phyloP scores from a whole-genome alignment of 2,888 invertebrate species.

The Heliconius ethilla region DNA sequence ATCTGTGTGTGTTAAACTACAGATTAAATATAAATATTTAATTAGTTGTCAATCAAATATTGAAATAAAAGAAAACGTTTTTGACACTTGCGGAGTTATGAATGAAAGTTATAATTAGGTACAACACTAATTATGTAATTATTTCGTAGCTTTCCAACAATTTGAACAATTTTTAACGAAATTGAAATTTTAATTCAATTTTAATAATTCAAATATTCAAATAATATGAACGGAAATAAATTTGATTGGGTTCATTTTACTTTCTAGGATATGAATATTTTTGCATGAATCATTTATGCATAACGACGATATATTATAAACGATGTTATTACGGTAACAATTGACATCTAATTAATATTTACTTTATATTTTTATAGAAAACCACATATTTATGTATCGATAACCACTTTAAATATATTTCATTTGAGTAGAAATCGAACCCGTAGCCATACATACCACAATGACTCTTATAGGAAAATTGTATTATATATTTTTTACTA shows the following conservation, averaged over 20 bases:
- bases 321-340: too few relatives aligned
- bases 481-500: not conserved
- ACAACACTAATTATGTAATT: slow-evolving; percentile 5
- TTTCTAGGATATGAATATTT: slow-evolving; percentile 5
- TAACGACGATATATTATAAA: too few relatives aligned
- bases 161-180: not conserved
- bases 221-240: not conserved
- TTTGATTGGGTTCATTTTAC: not conserved
- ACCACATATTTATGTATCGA: too few relatives aligned
- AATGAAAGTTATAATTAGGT: slow-evolving; percentile 2
- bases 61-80: not conserved
- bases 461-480: not conserved
- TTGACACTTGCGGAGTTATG: not conserved
- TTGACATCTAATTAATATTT: too few relatives aligned
- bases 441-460: not conserved
- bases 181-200: too few relatives aligned
- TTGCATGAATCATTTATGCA: not conserved
- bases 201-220: too few relatives aligned
- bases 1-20: not conserved
- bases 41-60: slow-evolving; percentile 3
- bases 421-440: not conserved
- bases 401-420: too few relatives aligned
- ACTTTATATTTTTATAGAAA: too few relatives aligned
- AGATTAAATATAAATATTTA: not conserved
- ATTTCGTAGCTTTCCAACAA: slow-evolving; percentile 1